Conservation (phyloP, 2,797 vertebrate species). For the Coluber constrictor region DNA sequence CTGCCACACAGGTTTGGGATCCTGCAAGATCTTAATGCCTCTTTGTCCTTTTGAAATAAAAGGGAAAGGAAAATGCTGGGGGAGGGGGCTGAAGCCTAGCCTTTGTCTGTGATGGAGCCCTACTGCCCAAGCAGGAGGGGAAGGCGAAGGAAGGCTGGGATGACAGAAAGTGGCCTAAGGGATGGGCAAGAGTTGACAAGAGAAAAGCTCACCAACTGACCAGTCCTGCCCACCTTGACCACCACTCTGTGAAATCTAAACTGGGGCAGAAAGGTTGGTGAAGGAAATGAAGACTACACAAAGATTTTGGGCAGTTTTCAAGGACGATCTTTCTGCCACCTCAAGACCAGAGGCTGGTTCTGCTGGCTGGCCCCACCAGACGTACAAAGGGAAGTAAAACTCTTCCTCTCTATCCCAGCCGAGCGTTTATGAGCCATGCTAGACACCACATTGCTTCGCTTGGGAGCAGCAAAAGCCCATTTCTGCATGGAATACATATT, state of each 20-base stretch:
- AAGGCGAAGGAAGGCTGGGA: not conserved
- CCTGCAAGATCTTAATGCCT: not conserved
- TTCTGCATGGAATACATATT: not conserved
- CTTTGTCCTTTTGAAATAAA: not conserved
- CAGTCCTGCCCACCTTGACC: not conserved
- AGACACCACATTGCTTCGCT: not conserved
- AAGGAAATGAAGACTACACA: not conserved
- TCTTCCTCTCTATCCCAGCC: not conserved
- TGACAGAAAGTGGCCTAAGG: not conserved
- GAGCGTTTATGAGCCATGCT: not conserved
- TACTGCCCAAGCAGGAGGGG: not conserved
- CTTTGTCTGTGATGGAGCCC: not conserved
- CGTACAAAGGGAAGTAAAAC: not conserved
- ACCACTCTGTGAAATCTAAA: not conserved
- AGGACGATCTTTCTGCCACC: not conserved
- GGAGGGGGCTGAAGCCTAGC: not conserved
- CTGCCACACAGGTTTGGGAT: not conserved
- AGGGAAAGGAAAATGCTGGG: not conserved
- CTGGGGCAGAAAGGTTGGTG: not conserved
- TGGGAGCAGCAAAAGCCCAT: not conserved
- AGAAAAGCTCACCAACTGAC: not conserved
- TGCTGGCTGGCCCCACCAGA: not conserved
- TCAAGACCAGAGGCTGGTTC: not conserved
- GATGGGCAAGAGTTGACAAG: not conserved
- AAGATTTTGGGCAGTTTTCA: not conserved